Base-by-base conservation (phyloP, 2,888 invertebrate species). In the Thymelicus lineola region DNA sequence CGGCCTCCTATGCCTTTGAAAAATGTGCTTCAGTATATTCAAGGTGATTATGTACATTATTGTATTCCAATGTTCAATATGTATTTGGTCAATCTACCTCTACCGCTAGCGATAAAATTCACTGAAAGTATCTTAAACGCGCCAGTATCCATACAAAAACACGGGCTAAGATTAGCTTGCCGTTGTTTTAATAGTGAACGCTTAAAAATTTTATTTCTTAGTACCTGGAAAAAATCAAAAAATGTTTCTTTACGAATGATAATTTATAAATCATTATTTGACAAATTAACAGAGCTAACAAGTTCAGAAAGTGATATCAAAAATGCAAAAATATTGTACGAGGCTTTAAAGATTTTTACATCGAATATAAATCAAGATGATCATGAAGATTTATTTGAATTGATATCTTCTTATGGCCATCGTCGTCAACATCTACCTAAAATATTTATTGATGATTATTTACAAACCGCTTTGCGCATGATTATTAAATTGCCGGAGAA, bases 131-230 rank as follows among this genome's bases (percentile, higher is more conserved):
- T 85, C 46, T 70, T 89, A 65, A 72, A 88, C 42, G 72, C 79
- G 7, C 88, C 87, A 1, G 72, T 87, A 3, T 86, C 88, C 3
- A 73, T 86, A 28, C 87, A 87, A 71, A 88, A 88, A 71, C 86
- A 87, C 62, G 86, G 83, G 4, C 60, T 89, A 53, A 79, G 86
- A 3, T 74, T 86, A 14, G 88, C 89, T 1, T 88, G 88, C 71
- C 67, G 79, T 68, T 82, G 81, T 72, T 87, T 82, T 59, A 77
- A 74, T 46, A 66, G 72, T 12, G 80, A 82, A 46, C 77, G 79
- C 68, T 75, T 88, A 46, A 82, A 77, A 42, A 75, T 71, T 35
- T 70, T 85, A 1, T 67, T 86, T 35, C 63, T 71, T 7, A 72
- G 76, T 14, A 72, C 80, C 64, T 89, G 88, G 89, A 79, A 77